These are phyloP conservation scores for Dicranocentrus wangi DNA, from an alignment of 2,888 invertebrate genomes.

Conservation along the genomic window DNA sequence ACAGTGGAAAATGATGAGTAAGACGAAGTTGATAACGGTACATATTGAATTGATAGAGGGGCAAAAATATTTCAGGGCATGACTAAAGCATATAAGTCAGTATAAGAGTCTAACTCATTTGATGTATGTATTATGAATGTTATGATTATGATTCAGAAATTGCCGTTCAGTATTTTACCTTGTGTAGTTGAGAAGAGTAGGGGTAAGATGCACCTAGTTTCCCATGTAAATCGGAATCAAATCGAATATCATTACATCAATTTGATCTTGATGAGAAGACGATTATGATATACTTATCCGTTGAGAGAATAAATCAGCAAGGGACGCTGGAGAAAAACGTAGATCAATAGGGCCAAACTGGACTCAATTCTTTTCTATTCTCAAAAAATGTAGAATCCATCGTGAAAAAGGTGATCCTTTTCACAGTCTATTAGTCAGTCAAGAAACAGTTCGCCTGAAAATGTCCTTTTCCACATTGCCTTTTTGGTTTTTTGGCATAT, in stretches of 20 bases:
- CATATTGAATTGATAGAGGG: background rate
- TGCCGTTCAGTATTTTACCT: too few relatives aligned
- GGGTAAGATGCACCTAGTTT: background rate
- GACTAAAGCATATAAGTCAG: too few relatives aligned
- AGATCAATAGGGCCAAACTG: too few relatives aligned
- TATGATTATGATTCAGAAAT: too few relatives aligned
- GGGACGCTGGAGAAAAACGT: too few relatives aligned
- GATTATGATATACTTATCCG: too few relatives aligned
- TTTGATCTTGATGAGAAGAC: constrained; percentile 1
- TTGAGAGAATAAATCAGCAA: too few relatives aligned
- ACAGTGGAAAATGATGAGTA: background rate
- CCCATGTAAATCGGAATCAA: constrained; percentile 7
- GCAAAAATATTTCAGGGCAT: background rate
- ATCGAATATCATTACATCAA: background rate
- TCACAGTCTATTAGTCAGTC: constrained; percentile 16
- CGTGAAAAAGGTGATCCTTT: background rate
- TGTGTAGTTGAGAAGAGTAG: too few relatives aligned
- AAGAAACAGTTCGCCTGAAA: background rate
- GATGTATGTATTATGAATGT: too few relatives aligned
- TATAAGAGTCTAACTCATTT: too few relatives aligned
- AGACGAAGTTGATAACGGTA: background rate
- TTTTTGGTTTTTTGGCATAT: constrained; percentile 4
- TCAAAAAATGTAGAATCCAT: background rate
- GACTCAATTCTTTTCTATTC: background rate
- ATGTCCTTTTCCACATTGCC: background rate